Evolutionary conservation across 2,888 invertebrate species (phyloP), one percentile per base, ranked within the genome.

Genomic region (Ophioninae sp.): DNA sequence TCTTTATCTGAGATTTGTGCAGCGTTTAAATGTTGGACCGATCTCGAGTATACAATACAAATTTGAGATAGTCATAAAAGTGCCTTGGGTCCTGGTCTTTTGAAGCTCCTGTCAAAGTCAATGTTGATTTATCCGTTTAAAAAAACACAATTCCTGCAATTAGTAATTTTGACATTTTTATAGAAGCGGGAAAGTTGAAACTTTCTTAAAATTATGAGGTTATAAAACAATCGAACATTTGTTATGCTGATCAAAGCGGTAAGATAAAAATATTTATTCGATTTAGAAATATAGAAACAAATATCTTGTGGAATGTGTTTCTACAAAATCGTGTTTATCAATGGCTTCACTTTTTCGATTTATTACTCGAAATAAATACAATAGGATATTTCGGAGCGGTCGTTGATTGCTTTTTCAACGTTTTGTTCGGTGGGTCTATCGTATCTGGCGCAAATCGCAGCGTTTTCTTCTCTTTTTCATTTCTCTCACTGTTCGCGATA

Each of bases 381-480:
- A 88, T 85, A 0, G 88, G 88, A 83, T 88, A 89, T 76, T 86
- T 85, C 23, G 81, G 84, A 59, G 76, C 64, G 10, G 10, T 1
- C 7, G 72, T 21, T 30, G 75, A 50, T 61, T 82, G 76, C 72
- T 84, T 86, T 57, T 77, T 79, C 37, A 84, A 61, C 0, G 69
- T 76, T 21, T 76, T 84, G 20, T 69, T 20, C n/a, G 80, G 73
- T 62, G 86, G 85, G 75, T 88, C 88, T 0, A 79, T 69, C 39
- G 88, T 88, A 62, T 86, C 88, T 13, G 76, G 64, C 50, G 87
- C 70, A 67, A 88, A 88, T 77, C 83, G 84, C 57, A 88, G 50
- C 30, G 23, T 81, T 78, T 88, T 88, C 23, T 85, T 87, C 1
- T 79, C 85, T 20, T 77, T 87, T 7, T 80, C 83, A 13, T 64